phyloP scores from a whole-genome alignment of 2,113 vertebrate genomes.

The Cheilinus undulatus region DNA sequence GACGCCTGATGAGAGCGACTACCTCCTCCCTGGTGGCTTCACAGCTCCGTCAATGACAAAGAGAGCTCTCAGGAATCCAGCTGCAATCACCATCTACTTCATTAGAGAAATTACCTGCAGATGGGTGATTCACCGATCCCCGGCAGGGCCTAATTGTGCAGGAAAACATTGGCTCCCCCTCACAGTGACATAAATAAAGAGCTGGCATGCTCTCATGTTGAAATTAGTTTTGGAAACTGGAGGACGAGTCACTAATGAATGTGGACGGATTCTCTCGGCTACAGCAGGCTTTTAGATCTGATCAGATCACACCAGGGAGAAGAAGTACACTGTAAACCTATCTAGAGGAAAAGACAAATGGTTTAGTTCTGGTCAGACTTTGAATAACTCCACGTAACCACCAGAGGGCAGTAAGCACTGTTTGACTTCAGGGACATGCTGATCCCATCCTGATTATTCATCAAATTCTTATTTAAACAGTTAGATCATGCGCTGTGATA shows the following conservation, averaged over 20 bases:
- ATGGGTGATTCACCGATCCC: constrained; percentile 47
- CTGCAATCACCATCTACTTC: constrained; percentile 65
- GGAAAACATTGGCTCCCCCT: constrained; percentile 32
- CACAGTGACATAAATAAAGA: constrained; percentile 11
- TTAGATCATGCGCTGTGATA: no score
- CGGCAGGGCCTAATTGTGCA: constrained; percentile 36
- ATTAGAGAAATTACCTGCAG: constrained; percentile 69
- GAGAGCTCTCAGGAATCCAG: constrained; percentile 41
- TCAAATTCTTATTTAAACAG: no score
- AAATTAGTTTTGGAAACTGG: constrained; percentile 5
- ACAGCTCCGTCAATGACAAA: constrained; percentile 30
- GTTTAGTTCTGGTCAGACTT: not conserved
- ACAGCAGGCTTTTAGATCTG: not conserved
- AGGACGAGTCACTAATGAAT: not conserved
- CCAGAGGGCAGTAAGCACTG: no score
- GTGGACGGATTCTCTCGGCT: not conserved
- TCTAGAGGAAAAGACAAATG: not conserved
- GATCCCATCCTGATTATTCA: no score
- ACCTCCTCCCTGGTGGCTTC: constrained; percentile 16
- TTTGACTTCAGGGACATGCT: no score
- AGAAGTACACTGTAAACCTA: no score
- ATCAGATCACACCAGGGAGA: not conserved
- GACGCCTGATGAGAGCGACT: constrained; percentile 36
- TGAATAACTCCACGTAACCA: not conserved
- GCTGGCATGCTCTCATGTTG: not conserved